phyloP scores from a whole-genome alignment of 2,113 vertebrate species.

The Misgurnus anguillicaudatus region DNA sequence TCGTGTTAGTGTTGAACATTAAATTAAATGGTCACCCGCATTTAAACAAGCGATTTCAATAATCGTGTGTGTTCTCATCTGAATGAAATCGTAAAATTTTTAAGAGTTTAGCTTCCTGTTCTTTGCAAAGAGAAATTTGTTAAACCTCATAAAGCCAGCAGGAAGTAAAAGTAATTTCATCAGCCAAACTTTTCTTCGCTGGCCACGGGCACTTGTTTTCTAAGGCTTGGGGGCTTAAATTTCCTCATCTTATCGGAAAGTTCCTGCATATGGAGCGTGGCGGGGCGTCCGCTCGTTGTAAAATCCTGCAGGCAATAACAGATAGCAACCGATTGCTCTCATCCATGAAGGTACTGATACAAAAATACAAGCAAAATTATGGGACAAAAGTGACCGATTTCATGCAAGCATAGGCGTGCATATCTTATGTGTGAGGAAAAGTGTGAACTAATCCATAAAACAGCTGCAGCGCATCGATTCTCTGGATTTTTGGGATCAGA shows the following conservation, averaged over 20 bases:
- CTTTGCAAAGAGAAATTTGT: conserved; percentile 23
- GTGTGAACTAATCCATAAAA: background rate
- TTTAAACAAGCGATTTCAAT: background rate
- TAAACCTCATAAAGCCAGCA: conserved; percentile 36
- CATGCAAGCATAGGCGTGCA: background rate
- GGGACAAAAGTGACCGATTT: conserved; percentile 7
- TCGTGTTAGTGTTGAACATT: conserved; percentile 9
- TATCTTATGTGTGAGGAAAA: background rate
- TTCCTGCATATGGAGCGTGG: conserved; percentile 16
- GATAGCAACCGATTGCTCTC: conserved; percentile 29
- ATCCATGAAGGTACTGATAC: conserved; percentile 1
- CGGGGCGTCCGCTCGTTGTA: background rate
- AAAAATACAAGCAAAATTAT: conserved; percentile 25
- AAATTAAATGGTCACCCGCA: conserved; percentile 30
- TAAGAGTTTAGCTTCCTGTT: background rate
- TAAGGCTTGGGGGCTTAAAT: conserved; percentile 35
- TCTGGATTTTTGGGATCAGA: conserved; percentile 3
- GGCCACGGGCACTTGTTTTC: conserved; percentile 19
- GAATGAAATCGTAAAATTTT: conserved; percentile 4
- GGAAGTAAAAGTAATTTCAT: conserved; percentile 37
- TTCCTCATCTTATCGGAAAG: conserved; percentile 43
- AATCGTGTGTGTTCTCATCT: background rate
- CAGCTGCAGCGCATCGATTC: conserved; percentile 1
- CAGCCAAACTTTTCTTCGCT: background rate
- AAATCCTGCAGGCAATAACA: conserved; percentile 17